Base-by-base conservation (phyloP, 1,140 invertebrate species). In the Cepaea nemoralis region DNA sequence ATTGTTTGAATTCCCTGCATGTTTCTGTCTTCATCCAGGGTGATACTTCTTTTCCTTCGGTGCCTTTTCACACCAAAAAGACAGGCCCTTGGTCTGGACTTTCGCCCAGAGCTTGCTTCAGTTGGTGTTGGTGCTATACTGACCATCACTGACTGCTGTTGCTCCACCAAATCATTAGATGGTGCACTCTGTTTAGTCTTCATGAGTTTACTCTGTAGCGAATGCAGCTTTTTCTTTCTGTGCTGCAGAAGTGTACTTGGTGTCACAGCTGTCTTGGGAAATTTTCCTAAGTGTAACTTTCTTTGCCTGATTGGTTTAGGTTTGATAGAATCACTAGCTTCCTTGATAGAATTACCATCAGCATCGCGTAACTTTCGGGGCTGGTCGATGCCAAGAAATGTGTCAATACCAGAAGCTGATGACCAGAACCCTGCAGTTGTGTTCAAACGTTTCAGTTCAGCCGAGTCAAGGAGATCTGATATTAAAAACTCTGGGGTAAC, bases 401-500 rank as follows among this genome's bases (percentile, higher is more conserved):
- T 14, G 24, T 40, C 66, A n/a, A 78, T 10, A 40, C 48, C 77
- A n/a, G 77, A 66, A 5, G 77, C 33, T 16, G 77, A 27, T 0
- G 77, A 35, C 77, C 77, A 78, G 39, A 78, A 78, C 1, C 77
- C 77, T 1, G 77, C 48, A n/a, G 77, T 78, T 31, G 77, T 78
- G 63, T 78, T 63, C 19, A 78, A 35, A 5, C 77, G 35, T 40
- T 37, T 67, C 2, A 78, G 66, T 63, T 78, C 77, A 27, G 71
- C 5, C 24, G 71, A 75, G 45, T 12, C 73, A 40, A 75, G 45
- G n/a, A 75, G 73, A 45, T 75, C 73, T 45, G 73, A 75, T 33
- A 75, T 50, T 14, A 33, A 22, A 35, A 75, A 35, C 45, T 50
- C 45, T 24, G 40, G 39, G 24, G 42, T 50, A 22, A 19, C 19